Evolutionary conservation across 2,888 invertebrate genomes (phyloP).

Genomic region (Andrena trimmerana): DNA sequence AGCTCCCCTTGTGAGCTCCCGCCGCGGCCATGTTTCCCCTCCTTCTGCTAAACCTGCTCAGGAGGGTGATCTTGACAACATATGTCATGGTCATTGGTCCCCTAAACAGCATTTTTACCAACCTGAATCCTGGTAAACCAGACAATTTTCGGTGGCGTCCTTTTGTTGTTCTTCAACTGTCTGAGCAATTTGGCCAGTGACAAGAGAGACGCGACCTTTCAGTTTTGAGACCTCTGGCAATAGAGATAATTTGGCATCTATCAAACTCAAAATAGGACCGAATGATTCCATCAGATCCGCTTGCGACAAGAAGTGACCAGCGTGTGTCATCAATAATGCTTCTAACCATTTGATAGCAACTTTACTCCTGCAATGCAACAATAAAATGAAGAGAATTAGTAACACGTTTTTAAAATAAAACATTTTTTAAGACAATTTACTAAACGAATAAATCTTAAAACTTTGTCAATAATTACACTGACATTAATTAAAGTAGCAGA

Average conservation of each 20-base stretch:
- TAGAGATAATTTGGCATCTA: constrained; percentile 87
- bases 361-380: constrained; percentile 84
- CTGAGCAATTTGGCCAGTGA: constrained; percentile 86
- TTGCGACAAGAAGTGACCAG: constrained; percentile 88
- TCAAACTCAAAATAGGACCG: constrained; percentile 87
- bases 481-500: background rate
- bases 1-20: no score
- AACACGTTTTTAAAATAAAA: background rate
- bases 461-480: background rate
- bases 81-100: no score
- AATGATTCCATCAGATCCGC: constrained; percentile 87
- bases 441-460: background rate
- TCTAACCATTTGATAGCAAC: constrained; percentile 88
- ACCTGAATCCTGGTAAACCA: constrained; percentile 88
- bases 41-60: no score
- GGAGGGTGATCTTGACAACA: no score
- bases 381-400: constrained; percentile 11
- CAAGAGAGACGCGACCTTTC: constrained; percentile 88
- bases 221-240: constrained; percentile 87
- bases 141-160: constrained; percentile 83
- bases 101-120: constrained; percentile 39
- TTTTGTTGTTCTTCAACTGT: constrained; percentile 84
- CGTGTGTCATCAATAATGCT: constrained; percentile 87
- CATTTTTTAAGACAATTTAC: no score
- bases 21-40: no score